Conservation (phyloP, 2,113 vertebrate species). For the sheep (Ovis aries) region DNA sequence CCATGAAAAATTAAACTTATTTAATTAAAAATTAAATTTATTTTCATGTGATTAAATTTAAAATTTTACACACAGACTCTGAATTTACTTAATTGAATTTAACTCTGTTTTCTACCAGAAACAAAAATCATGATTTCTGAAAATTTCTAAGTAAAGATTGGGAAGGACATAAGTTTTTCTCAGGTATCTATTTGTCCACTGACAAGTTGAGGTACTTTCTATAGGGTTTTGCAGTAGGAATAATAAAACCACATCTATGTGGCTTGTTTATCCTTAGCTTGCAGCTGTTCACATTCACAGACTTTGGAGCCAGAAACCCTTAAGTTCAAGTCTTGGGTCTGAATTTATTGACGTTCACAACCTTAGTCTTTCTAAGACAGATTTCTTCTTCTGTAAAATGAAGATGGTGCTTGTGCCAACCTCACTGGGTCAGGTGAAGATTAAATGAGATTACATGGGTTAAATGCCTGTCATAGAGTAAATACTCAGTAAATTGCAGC, state of each 20-base stretch:
- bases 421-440: not conserved
- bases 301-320: not conserved
- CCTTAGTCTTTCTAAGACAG: not conserved
- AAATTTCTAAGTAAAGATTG: slow-evolving; percentile 58
- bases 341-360: not conserved
- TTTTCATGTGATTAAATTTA: slow-evolving; percentile 31
- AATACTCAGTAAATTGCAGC: not conserved
- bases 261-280: not conserved
- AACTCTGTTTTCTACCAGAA: slow-evolving; percentile 57
- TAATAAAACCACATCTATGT: not conserved
- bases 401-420: not conserved
- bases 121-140: slow-evolving; percentile 44
- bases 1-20: slow-evolving; percentile 58
- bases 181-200: not conserved
- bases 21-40: slow-evolving; percentile 7
- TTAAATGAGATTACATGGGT: not conserved
- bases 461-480: not conserved
- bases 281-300: not conserved
- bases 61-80: not conserved
- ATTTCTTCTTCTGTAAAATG: slow-evolving; percentile 1
- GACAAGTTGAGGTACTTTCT: not conserved
- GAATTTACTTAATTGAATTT: slow-evolving; percentile 15
- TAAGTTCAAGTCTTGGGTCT: not conserved
- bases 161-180: slow-evolving; percentile 27
- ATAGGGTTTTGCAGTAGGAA: not conserved